phyloP scores from a whole-genome alignment of 2,888 invertebrate species.

The Rhopalosiphum nymphaeae region DNA sequence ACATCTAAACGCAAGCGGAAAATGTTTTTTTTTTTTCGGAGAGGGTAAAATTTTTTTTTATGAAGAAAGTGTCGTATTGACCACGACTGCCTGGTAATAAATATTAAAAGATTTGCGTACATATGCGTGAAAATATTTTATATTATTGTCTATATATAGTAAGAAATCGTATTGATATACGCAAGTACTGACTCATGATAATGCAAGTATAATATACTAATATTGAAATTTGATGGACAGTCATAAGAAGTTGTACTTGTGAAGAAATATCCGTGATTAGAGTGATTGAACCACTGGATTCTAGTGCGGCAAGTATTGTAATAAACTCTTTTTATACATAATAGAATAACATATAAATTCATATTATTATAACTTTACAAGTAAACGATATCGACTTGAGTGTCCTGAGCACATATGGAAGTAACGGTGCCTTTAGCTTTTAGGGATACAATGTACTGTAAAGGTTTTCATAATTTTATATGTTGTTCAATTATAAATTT shows the following conservation, averaged over 20 bases:
- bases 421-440: not conserved
- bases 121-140: not conserved
- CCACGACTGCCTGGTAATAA: not conserved
- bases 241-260: not conserved
- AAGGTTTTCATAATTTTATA: not conserved
- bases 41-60: not conserved
- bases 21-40: not conserved
- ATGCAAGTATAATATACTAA: not conserved
- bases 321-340: not conserved
- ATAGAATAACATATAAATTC: not conserved
- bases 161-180: not conserved
- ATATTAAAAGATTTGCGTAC: not conserved
- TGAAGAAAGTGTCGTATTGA: not conserved
- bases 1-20: not conserved
- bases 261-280: not conserved
- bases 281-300: not conserved
- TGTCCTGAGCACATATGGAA: not conserved
- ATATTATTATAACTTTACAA: not conserved
- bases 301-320: not conserved
- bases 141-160: not conserved
- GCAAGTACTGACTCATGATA: not conserved
- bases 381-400: not conserved
- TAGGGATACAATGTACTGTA: not conserved
- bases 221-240: not conserved
- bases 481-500: not conserved